Evolutionary conservation across 2,113 vertebrate genomes (phyloP), one percentile per base, ranked within the genome.

Genomic region (Melanocharis versteri): DNA sequence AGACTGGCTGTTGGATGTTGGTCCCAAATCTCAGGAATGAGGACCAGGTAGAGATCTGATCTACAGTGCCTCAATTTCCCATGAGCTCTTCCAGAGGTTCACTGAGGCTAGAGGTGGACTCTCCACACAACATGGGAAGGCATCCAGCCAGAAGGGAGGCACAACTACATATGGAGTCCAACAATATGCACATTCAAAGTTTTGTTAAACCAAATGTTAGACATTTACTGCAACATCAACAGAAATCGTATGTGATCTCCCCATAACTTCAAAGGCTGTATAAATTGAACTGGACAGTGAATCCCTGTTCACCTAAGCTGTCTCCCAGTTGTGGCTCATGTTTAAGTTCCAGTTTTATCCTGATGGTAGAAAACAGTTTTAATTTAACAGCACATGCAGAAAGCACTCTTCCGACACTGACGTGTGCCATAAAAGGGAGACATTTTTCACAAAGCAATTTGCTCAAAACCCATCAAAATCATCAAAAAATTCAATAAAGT

Each of bases 101-200:
- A 17, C 3, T 2, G 2, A 65, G n/a, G 21, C 27, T 58, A 28
- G 39, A 54, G 23, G 22, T 61, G n/a, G 24, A 27, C 22, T 42
- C 16, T 37, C 64, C 27, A 39, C 16, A 64, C 33, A 58, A 14
- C 3, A 4, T 24, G 30, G 39, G 30, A 88, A 80, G 0, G 0
- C 13, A 56, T 40, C 10, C 21, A 51, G 19, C 40, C 22, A 48
- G 76, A 68, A 79, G 31, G 53, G n/a, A 86, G 81, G 42, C 50
- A 69, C 20, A 39, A 15, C 14, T 69, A 45, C 18, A n/a, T 42
- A 47, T 54, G 37, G 31, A 57, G 21, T 57, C 65, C 76, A 72
- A 37, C 1, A 1, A 65, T 2, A 80, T 17, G 40, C 10, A 26
- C 6, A 14, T 50, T 56, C 50, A 37, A 83, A 42, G 4, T 53